Conservation (phyloP, 2,888 invertebrate species). For the Latrodectus hesperus region DNA sequence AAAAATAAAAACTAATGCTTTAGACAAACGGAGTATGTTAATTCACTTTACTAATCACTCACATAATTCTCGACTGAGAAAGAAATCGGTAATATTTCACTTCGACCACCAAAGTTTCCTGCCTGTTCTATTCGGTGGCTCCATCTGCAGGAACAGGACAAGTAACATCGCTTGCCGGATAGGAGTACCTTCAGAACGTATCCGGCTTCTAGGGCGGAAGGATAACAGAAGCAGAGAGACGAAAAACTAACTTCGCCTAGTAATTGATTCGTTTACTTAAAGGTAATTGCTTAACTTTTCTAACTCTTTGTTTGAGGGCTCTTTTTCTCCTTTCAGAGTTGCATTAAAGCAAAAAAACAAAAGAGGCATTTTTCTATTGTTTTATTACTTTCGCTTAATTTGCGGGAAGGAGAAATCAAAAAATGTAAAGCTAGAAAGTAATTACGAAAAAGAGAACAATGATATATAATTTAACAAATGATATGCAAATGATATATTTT, state of each 20-base stretch:
- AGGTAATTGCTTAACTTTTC: background rate
- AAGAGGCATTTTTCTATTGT: too few relatives aligned
- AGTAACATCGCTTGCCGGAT: constrained; percentile 19
- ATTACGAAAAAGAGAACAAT: too few relatives aligned
- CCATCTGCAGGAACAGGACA: constrained; percentile 27
- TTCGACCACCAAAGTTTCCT: background rate
- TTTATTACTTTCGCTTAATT: too few relatives aligned
- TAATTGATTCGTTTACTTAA: background rate
- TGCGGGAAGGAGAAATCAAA: too few relatives aligned
- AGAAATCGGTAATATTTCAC: background rate
- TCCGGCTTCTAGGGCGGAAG: constrained; percentile 42
- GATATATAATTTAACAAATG: background rate
- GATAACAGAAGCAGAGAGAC: constrained; percentile 21
- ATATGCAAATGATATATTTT: background rate
- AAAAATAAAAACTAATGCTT: too few relatives aligned
- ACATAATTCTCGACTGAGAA: background rate
- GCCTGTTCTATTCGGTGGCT: constrained; percentile 8
- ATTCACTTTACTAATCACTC: too few relatives aligned
- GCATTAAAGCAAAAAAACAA: too few relatives aligned
- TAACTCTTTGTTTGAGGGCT: too few relatives aligned
- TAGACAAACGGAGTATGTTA: too few relatives aligned
- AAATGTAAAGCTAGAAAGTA: too few relatives aligned
- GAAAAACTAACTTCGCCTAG: constrained; percentile 6
- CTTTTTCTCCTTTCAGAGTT: too few relatives aligned
- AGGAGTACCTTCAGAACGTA: constrained; percentile 24